Conservation (phyloP, 92 coral and sea anemone species). For the Heliopora coerulea region DNA sequence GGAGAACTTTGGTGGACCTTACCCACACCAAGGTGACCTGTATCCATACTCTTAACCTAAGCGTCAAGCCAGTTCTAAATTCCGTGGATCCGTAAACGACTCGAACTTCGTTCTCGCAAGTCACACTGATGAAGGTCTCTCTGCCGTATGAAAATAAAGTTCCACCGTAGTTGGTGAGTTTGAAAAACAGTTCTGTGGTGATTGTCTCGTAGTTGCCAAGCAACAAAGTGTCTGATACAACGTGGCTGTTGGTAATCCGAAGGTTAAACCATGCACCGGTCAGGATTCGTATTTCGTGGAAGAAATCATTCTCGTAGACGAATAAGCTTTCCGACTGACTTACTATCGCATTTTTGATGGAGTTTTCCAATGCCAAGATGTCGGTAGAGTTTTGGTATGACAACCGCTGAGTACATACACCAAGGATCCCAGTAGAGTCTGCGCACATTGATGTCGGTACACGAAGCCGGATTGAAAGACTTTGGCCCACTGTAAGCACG, state of each 20-base stretch:
- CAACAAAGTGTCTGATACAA: slow-evolving; percentile 64
- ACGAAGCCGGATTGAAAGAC: slow-evolving; percentile 65
- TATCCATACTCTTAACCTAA: slow-evolving; percentile 67
- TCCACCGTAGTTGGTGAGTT: slow-evolving; percentile 72
- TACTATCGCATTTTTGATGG: slow-evolving; percentile 60
- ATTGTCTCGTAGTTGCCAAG: slow-evolving; percentile 61
- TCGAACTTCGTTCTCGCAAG: slow-evolving; percentile 61
- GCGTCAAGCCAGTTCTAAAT: slow-evolving; percentile 59
- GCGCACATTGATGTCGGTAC: slow-evolving; percentile 60
- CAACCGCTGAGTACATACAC: slow-evolving; percentile 58
- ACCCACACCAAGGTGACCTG: slow-evolving; percentile 76
- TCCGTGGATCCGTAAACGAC: slow-evolving; percentile 57
- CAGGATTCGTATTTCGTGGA: slow-evolving; percentile 62
- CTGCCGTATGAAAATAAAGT: slow-evolving; percentile 71
- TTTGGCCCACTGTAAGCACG: slow-evolving; percentile 67
- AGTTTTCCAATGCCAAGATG: slow-evolving; percentile 40
- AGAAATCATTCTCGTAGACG: slow-evolving; percentile 53
- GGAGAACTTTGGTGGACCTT: slow-evolving; percentile 65
- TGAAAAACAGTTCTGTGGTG: slow-evolving; percentile 79
- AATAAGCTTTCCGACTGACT: slow-evolving; percentile 57
- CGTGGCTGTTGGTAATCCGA: slow-evolving; percentile 72
- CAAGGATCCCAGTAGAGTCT: slow-evolving; percentile 86
- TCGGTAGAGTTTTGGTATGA: slow-evolving; percentile 53
- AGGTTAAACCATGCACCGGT: slow-evolving; percentile 85
- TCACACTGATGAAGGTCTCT: slow-evolving; percentile 58